Evolutionary conservation across 2,113 vertebrate species (phyloP).

Genomic region (Stomatorhinus ivindoensis): DNA sequence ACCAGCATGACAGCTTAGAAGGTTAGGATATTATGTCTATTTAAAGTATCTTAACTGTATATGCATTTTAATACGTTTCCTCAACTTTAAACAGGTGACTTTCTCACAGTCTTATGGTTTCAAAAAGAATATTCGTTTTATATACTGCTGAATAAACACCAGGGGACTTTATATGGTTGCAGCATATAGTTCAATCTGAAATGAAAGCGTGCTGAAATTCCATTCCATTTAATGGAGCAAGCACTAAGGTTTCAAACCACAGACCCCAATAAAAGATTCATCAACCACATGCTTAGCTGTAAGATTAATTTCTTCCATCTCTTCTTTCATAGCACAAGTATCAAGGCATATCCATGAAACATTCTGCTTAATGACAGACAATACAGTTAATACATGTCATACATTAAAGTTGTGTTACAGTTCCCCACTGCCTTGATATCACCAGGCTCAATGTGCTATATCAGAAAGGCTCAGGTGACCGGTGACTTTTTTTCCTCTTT

Average conservation of each 20-base stretch:
- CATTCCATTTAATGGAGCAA: conserved; percentile 32
- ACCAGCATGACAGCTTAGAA: background rate
- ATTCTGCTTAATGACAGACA: background rate
- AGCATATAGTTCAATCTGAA: background rate
- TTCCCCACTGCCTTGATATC: background rate
- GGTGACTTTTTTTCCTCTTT: background rate
- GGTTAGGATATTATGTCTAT: background rate
- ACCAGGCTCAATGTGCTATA: background rate
- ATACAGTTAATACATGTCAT: background rate
- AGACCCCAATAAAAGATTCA: conserved; percentile 51
- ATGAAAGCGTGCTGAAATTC: conserved; percentile 46
- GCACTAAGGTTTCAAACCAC: conserved; percentile 39
- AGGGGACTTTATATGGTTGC: background rate
- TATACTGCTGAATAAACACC: background rate
- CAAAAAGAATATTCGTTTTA: background rate
- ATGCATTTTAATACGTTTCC: background rate
- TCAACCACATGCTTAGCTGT: conserved; percentile 27
- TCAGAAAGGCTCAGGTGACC: background rate
- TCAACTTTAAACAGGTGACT: background rate
- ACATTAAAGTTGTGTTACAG: background rate
- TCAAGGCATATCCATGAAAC: background rate
- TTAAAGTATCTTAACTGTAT: background rate
- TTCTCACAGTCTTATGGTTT: background rate
- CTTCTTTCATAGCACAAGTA: conserved; percentile 13
- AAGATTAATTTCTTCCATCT: conserved; percentile 38